A percentile compares a stretch with the other conserved stretches of the same genome.
These are phyloP conservation scores for Hypomesus transpacificus DNA, from an alignment of 2,113 vertebrate species.

Conservation along the genomic window DNA sequence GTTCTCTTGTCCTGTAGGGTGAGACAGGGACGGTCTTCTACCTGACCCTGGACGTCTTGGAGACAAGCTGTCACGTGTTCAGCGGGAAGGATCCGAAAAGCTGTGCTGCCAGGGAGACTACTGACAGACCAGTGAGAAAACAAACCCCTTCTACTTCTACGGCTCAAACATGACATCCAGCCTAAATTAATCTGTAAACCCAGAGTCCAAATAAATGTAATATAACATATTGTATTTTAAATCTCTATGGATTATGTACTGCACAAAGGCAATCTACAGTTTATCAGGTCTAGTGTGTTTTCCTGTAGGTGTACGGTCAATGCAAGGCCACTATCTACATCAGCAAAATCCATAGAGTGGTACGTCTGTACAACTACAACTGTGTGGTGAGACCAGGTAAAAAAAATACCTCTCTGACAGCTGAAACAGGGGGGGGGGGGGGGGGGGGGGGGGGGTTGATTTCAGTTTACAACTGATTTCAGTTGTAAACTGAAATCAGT, in stretches of 20 bases:
- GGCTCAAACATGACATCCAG: not conserved
- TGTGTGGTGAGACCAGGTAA: constrained; percentile 69
- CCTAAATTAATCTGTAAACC: not conserved
- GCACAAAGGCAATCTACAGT: not conserved
- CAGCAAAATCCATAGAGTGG: constrained; percentile 57
- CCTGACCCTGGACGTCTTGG: constrained; percentile 67
- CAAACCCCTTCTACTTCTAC: not conserved
- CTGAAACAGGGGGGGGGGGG: not conserved
- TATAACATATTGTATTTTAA: not conserved
- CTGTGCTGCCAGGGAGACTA: constrained; percentile 52
- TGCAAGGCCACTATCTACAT: constrained; percentile 69
- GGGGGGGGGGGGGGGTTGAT: no score
- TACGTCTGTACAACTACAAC: constrained; percentile 67
- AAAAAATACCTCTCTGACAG: not conserved
- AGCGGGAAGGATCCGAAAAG: constrained; percentile 59
- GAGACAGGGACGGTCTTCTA: constrained; percentile 56
- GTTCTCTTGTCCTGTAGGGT: constrained; percentile 50
- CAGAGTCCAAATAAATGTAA: not conserved
- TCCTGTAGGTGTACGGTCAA: constrained; percentile 69
- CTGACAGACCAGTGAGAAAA: constrained; percentile 47
- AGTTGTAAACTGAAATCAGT: not conserved
- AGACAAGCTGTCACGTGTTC: constrained; percentile 73
- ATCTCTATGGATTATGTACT: not conserved
- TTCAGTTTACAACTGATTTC: not conserved
- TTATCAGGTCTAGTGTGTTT: constrained; percentile 1